Evolutionary conservation across 2,888 invertebrate genomes (phyloP), one percentile per base, ranked within the genome.

Genomic region (Myopa tessellatipennis): DNA sequence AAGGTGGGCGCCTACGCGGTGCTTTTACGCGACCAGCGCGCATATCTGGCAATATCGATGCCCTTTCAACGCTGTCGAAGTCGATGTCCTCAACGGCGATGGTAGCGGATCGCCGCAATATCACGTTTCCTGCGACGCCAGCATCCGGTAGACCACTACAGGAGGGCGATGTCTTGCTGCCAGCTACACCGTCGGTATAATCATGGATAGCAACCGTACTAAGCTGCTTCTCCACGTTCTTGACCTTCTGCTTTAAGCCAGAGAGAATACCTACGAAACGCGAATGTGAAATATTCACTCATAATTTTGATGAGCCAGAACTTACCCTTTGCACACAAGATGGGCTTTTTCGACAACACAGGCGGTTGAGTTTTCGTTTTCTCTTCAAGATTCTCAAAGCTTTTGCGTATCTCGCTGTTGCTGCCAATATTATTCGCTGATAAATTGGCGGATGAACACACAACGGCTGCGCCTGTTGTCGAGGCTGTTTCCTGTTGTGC

Each of bases 11-110:
- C 16, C 92, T 90, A 8, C 92, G 90, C 0, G 92, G 92, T 55
- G 92, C 92, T 82, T 89, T 89, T 5, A 88, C 89, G 68, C 90
- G 87, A 83, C 91, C 92, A 14, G 93, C 93, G 76, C 94, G 90
- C 77, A 93, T 92, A 85, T 94, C 94, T 63, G 91, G 91, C 76
- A 94, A 89, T 83, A 94, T 91, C 82, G 91, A 91, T 8, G 83
- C 82, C 78, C 94, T 90, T 86, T 93, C 93, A 26, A 94, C 91
- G 80, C 92, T 92, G 89, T 94, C 94, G 87, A 94, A 94, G 3
- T 90, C 91, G 69, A 84, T 83, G 69, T 90, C 89, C 78, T 86
- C 85, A 12, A 82, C 86, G 16, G 85, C 83, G 52, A 87, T 87
- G 12, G 87, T 87, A 12, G 87, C 87, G 0, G 87, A 84, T 6